Conservation (phyloP, 2,888 invertebrate genomes). For the Ophraella communa region DNA sequence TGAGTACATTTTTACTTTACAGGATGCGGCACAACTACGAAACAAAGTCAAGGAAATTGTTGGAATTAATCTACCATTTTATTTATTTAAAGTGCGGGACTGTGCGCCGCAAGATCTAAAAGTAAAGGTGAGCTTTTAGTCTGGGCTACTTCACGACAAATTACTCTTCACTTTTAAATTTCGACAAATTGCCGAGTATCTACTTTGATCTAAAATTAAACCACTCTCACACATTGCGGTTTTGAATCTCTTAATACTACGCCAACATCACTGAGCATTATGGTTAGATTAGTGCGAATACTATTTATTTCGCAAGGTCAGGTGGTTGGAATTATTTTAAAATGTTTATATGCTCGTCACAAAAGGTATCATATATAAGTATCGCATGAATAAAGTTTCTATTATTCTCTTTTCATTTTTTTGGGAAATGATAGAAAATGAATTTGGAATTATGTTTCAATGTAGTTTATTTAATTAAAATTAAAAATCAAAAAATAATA, state of each 20-base stretch:
- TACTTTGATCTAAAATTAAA: conserved; percentile 28
- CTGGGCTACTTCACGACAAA: conserved; percentile 32
- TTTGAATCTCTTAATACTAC: conserved; percentile 4
- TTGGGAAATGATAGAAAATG: too few relatives aligned
- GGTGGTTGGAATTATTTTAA: background rate
- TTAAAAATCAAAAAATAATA: too few relatives aligned
- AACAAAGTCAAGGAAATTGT: conserved; percentile 43
- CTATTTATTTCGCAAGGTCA: background rate
- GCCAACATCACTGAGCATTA: background rate
- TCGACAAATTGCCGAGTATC: conserved; percentile 24
- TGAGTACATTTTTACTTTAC: conserved; percentile 18
- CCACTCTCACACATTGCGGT: conserved; percentile 10
- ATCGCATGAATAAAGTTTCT: too few relatives aligned
- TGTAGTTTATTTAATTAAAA: too few relatives aligned
- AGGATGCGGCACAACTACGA: conserved; percentile 33
- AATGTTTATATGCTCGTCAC: too few relatives aligned
- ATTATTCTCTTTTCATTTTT: too few relatives aligned
- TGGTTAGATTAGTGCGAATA: background rate
- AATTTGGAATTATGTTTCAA: too few relatives aligned
- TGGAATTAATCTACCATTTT: conserved; percentile 40
- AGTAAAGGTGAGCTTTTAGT: conserved; percentile 29
- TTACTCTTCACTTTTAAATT: conserved; percentile 27
- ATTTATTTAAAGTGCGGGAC: conserved; percentile 31
- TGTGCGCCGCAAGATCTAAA: background rate
- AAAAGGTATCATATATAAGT: too few relatives aligned